phyloP scores from a whole-genome alignment of 2,113 vertebrate genomes.

The Notarius lentiginosus region DNA sequence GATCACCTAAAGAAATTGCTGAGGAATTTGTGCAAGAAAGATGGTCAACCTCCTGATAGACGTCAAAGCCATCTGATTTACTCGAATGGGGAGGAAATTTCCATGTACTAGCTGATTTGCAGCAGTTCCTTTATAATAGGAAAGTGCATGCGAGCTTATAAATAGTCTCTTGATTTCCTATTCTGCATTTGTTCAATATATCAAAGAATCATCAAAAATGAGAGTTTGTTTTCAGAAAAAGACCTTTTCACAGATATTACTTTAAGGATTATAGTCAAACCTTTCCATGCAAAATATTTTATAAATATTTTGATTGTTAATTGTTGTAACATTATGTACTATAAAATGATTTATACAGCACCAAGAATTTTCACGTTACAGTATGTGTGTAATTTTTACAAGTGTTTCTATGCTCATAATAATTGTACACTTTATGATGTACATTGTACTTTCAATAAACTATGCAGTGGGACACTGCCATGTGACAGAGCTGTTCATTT shows the following conservation, averaged over 20 bases:
- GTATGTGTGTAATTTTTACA: background rate
- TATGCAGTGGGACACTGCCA: background rate
- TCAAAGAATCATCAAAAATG: background rate
- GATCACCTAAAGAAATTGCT: constrained; percentile 78
- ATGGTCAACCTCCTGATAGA: background rate
- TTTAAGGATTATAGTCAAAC: background rate
- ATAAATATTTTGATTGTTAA: background rate
- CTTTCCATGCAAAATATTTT: background rate
- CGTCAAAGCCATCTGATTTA: constrained; percentile 41
- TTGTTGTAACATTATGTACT: background rate
- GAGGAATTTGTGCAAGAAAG: constrained; percentile 38
- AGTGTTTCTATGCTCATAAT: background rate
- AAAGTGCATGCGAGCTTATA: background rate
- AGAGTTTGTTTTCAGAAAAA: background rate
- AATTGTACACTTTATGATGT: background rate
- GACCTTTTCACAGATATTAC: background rate
- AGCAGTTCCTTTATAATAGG: background rate
- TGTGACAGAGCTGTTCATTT: background rate
- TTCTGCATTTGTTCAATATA: background rate
- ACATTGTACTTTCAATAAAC: background rate
- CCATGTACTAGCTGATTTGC: constrained; percentile 43
- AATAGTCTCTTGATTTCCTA: background rate
- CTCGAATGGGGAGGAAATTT: constrained; percentile 68
- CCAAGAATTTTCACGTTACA: background rate
- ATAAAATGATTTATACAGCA: background rate